Conservation (phyloP, 2,797 vertebrate genomes). For the Coluber constrictor region DNA sequence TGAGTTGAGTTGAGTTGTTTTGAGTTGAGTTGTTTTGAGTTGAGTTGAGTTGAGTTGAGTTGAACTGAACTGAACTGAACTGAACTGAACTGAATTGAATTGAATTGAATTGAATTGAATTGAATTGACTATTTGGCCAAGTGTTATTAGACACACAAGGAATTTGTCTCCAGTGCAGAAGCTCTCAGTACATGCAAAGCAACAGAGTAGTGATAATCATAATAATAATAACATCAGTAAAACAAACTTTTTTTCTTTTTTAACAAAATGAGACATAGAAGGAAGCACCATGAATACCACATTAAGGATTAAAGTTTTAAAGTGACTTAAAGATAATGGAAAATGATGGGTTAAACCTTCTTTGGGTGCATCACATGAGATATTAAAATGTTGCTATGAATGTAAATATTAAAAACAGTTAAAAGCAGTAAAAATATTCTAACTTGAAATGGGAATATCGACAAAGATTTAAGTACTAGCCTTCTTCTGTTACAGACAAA, state of each 20-base stretch:
- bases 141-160: not conserved
- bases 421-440: not conserved
- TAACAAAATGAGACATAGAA: not conserved
- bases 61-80: not conserved
- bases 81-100: not conserved
- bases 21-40: too few species aligned
- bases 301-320: not conserved
- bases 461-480: conserved; percentile 22
- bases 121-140: not conserved
- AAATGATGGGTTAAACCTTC: not conserved
- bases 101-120: not conserved
- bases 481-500: not conserved
- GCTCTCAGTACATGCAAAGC: not conserved
- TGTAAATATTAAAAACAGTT: conserved; percentile 31
- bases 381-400: conserved; percentile 39
- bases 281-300: not conserved
- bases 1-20: not conserved
- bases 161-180: not conserved
- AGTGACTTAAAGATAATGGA: conserved; percentile 32
- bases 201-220: not conserved
- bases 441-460: not conserved
- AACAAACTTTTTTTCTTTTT: not conserved
- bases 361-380: conserved; percentile 30
- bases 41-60: too few species aligned
- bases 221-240: not conserved